Evolutionary conservation across 2,113 vertebrate species (phyloP), one percentile per base, ranked within the genome.

Genomic region (Esox niger): DNA sequence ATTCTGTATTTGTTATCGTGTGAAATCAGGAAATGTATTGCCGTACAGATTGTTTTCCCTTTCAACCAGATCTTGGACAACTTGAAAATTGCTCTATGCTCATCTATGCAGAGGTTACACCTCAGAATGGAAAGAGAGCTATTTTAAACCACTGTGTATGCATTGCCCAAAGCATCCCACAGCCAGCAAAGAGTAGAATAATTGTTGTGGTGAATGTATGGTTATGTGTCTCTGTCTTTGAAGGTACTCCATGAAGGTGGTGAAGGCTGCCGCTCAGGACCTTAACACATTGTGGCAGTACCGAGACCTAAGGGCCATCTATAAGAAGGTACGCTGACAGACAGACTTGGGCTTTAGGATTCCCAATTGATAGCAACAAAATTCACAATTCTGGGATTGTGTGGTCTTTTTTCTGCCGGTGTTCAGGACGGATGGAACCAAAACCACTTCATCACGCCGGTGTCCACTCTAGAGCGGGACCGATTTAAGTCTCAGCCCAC

Each of bases 231-330:
- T 66, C 15, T 68, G 59, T 75, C 70, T 67, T 66, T 77, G 68
- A 79, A 98, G 97, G 71, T 98, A 95, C 10, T 98, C 97, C 0
- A 84, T 97, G 88, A 99, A 99, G 79, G 97, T 99, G 79, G 95
- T 98, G 62, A 99, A 99, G 84, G 95, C 96, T 0, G 94, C 97
- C 0, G 96, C 97, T 79, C 97, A 99, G 86, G 97, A 98, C 27
- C 91, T 99, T 87, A 99, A 95, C 77, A 98, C 95, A 0, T 86
- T 99, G 65, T 99, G 97, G 97, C 97, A 96, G 86, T 99, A 99
- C 85, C 87, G 94, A 80, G 97, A 99, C 79, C 95, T 99, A 68
- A 94, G 97, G 11, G 94, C 94, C 88, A 98, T 99, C 88, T 99
- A 98, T 80, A 99, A 98, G 86, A 99, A 99, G 91, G 97, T 99